Evolutionary conservation across 2,797 vertebrate species (phyloP).

Genomic region (Molossus alvarezi): DNA sequence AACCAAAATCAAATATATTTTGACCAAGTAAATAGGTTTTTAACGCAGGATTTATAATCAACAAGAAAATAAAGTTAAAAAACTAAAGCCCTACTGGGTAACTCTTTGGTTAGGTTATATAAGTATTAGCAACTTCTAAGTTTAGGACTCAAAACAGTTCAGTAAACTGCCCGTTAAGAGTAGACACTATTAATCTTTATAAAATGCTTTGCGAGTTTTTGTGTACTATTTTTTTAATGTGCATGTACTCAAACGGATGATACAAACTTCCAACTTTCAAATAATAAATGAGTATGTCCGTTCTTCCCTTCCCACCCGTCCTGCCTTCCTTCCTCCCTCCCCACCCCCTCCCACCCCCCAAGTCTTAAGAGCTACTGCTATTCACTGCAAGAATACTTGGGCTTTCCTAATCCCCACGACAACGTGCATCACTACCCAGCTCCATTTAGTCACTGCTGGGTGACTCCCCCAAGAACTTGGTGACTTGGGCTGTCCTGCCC

Average conservation of each 20-base stretch:
- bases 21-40: constrained; percentile 67
- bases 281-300: constrained; percentile 73
- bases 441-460: not conserved
- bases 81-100: constrained; percentile 82
- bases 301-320: constrained; percentile 73
- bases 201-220: constrained; percentile 65
- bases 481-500: not conserved
- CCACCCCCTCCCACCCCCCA: constrained; percentile 56
- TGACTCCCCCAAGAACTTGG: not conserved
- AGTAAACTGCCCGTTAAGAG: constrained; percentile 72
- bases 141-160: constrained; percentile 81
- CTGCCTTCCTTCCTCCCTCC: not conserved
- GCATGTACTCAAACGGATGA: constrained; percentile 65
- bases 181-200: constrained; percentile 59
- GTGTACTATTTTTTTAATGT: constrained; percentile 63
- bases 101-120: constrained; percentile 90
- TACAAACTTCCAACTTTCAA: constrained; percentile 75
- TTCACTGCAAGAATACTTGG: constrained; percentile 28
- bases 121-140: constrained; percentile 83
- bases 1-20: constrained; percentile 73
- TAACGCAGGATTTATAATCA: constrained; percentile 67
- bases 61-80: constrained; percentile 80
- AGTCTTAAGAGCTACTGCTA: constrained; percentile 66
- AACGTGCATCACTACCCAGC: not conserved
- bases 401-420: not conserved